Evolutionary conservation across 2,888 invertebrate species (phyloP).

Genomic region (Hypomecis atomaria): DNA sequence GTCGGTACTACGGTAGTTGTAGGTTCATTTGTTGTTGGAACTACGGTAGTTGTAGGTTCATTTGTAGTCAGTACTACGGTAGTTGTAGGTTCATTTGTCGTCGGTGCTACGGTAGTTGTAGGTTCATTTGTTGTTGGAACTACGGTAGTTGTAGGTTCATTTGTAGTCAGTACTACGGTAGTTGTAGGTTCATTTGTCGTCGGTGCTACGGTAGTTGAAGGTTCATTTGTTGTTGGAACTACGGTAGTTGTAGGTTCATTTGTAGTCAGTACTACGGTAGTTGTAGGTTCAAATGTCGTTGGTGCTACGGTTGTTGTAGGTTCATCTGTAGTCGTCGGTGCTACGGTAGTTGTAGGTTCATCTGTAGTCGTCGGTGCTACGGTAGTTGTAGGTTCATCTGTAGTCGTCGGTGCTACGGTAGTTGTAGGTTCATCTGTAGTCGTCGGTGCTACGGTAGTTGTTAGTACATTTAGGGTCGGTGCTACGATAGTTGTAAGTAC

Average conservation of each 20-base stretch:
- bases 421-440: conserved; percentile 6
- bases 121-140: neutral
- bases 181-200: conserved; percentile 1
- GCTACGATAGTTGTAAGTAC: neutral
- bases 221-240: neutral
- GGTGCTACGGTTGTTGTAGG: neutral
- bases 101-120: neutral
- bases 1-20: neutral
- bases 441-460: neutral
- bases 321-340: neutral
- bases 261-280: neutral
- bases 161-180: neutral
- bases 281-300: neutral
- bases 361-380: neutral
- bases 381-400: neutral
- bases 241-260: neutral
- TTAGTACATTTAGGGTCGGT: neutral
- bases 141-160: neutral
- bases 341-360: neutral
- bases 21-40: conserved; percentile 13
- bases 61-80: neutral
- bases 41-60: neutral
- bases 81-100: neutral
- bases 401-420: neutral
- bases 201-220: neutral